Evolutionary conservation across 2,797 vertebrate genomes (phyloP), one percentile per base, ranked within the genome.

Genomic region (Mus caroli): DNA sequence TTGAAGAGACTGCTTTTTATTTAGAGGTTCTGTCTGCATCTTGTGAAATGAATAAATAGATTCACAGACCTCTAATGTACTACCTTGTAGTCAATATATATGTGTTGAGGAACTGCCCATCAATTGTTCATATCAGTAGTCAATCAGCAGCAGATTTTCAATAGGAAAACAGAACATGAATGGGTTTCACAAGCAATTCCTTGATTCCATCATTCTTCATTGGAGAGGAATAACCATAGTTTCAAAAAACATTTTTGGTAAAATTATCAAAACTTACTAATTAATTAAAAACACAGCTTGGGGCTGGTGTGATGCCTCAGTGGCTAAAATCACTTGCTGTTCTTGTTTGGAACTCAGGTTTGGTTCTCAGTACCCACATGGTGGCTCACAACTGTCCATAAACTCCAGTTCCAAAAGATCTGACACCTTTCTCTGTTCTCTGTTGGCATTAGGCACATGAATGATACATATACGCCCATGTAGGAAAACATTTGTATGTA

Each of bases 161-260:
- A 82, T 19, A 84, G 75, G 34, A 92, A 95, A 86, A 78, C 22
- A 75, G 88, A 94, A 26, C n/a, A 78, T 82, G 52, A 12, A 86
- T 1, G 62, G 46, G 75, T 88, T 83, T n/a, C 13, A 85, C 34
- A 94, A 88, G 28, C 46, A 91, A 28, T 13, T 84, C 13, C 60
- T 88, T 88, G 19, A 78, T 58, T 67, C 92, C 37, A 37, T 94
- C 26, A 86, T 52, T 91, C 87, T 88, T 96, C 79, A 88, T 54
- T 34, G 91, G 52, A 88, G 40, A 85, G 15, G 11, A 94, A 90
- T 92, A 73, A 22, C 20, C 75, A 6, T 4, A 91, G 22, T 50
- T 50, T 83, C 37, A 73, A 14, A 60, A 91, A 95, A 43, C 6
- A 43, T 87, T 62, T 78, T 90, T 95, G 8, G 43, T 71, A 94